Percentiles rank a stretch among this genome's conserved stretches.
phyloP scores from a whole-genome alignment of 2,888 invertebrate species.

The Hirudinaria manillensis region DNA sequence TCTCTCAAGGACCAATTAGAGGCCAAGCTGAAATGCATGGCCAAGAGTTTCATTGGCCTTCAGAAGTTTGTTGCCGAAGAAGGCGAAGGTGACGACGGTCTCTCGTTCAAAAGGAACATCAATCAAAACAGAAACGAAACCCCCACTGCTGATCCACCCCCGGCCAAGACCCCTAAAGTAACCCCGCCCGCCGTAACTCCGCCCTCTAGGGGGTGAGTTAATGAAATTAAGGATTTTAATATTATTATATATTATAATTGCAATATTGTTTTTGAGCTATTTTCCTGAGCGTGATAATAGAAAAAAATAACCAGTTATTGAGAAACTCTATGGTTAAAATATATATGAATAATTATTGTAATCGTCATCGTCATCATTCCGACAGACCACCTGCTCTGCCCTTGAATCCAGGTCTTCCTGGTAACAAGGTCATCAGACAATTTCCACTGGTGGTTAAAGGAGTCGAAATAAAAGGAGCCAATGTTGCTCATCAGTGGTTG shows the following conservation, averaged over 20 bases:
- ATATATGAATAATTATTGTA: not conserved
- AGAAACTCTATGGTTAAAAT: not conserved
- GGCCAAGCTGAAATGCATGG: slow-evolving; percentile 31
- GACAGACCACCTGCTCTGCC: slow-evolving; percentile 25
- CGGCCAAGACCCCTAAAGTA: not conserved
- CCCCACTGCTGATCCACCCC: not conserved
- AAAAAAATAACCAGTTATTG: not conserved
- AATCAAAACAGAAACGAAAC: slow-evolving; percentile 27
- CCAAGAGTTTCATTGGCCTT: slow-evolving; percentile 31
- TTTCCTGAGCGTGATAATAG: too few species aligned
- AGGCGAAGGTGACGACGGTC: slow-evolving; percentile 14
- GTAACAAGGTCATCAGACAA: slow-evolving; percentile 25
- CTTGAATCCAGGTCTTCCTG: slow-evolving; percentile 25
- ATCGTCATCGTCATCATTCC: not conserved
- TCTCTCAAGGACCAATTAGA: slow-evolving; percentile 28
- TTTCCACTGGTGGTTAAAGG: slow-evolving; percentile 29
- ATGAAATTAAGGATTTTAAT: not conserved
- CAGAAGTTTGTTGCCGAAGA: slow-evolving; percentile 31
- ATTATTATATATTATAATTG: too few species aligned
- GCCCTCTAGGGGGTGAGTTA: not conserved
- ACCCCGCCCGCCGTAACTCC: not conserved
- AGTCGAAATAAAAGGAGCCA: slow-evolving; percentile 21
- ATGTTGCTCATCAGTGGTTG: not conserved
- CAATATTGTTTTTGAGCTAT: too few species aligned
- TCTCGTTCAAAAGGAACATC: slow-evolving; percentile 17